Percentiles rank a stretch among this genome's conserved stretches.
Conservation (phyloP, 2,888 invertebrate species). For the Xanthostigma xanthostigma region DNA sequence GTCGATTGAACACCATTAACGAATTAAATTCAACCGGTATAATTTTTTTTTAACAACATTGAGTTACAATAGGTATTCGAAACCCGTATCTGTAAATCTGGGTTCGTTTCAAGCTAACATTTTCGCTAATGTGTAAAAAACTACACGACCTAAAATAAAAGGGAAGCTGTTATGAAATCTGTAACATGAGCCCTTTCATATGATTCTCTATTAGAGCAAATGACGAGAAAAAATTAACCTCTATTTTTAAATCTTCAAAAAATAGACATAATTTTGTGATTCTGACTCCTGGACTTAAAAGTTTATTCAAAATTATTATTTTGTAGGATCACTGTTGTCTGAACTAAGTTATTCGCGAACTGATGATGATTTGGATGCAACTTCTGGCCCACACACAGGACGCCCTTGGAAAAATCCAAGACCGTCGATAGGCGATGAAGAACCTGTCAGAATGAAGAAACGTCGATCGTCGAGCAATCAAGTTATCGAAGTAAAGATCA, state of each 20-base stretch:
- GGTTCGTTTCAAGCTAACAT: too few relatives aligned
- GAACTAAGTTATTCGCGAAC: constrained; percentile 73
- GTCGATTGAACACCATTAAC: constrained; percentile 23
- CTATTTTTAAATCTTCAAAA: neutral
- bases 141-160: too few relatives aligned
- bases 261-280: too few relatives aligned
- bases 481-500: constrained; percentile 22
- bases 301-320: constrained; percentile 7
- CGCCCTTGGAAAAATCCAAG: constrained; percentile 15
- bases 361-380: constrained; percentile 62
- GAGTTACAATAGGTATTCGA: too few relatives aligned
- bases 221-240: neutral
- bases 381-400: constrained; percentile 19
- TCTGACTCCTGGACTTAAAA: too few relatives aligned
- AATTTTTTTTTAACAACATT: neutral
- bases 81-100: too few relatives aligned
- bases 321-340: constrained; percentile 51
- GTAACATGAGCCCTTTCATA: too few relatives aligned
- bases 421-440: constrained; percentile 17
- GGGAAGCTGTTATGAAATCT: too few relatives aligned
- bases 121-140: too few relatives aligned
- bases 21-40: constrained; percentile 15
- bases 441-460: constrained; percentile 22
- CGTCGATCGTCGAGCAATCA: constrained; percentile 21
- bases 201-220: too few relatives aligned